Evolutionary conservation across 2,888 invertebrate genomes (phyloP), one percentile per base, ranked within the genome.

Genomic region (Diplazon laetatorius): DNA sequence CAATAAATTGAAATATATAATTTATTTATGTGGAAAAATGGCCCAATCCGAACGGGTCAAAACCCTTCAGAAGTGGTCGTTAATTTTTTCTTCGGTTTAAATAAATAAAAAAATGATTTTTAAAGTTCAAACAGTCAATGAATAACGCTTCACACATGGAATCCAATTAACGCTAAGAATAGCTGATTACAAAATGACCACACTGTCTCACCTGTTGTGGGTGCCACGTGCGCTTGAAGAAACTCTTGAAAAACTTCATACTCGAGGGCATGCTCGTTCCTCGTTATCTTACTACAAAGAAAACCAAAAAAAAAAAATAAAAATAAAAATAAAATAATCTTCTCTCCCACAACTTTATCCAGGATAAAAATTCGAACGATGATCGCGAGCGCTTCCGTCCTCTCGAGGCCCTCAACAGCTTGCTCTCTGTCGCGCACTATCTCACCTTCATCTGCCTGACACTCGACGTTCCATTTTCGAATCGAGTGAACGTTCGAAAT

Each of bases 161-260:
- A n/a, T n/a, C n/a, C n/a, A n/a, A n/a, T n/a, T n/a, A n/a, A n/a
- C n/a, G n/a, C n/a, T n/a, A n/a, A n/a, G n/a, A n/a, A 20, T 20
- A 3, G 3, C 14, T 14, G 16, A 8, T 1, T 55, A 9, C 16
- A 12, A 18, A 10, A 57, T 25, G 1, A 25, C 12, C 3, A 1
- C 14, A 35, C 1, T 25, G 12, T 48, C 76, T 85, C 81, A 90
- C 90, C 88, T 90, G 90, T 81, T 90, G 89, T 57, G 85, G 88
- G 52, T 88, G 88, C 90, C 90, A 90, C 60, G 90, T 90, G 71
- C 87, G 89, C 78, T 89, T 89, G 80, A 90, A 90, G 65, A 90
- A 88, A 62, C 80, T 87, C 76, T 88, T 89, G 82, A 89, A 90
- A 76, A 85, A 89, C 85, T 82, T 89, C 87, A 89, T 89, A 42